Evolutionary conservation across 2,113 vertebrate genomes (phyloP), one percentile per base, ranked within the genome.

Genomic region (Oryzias woworae): DNA sequence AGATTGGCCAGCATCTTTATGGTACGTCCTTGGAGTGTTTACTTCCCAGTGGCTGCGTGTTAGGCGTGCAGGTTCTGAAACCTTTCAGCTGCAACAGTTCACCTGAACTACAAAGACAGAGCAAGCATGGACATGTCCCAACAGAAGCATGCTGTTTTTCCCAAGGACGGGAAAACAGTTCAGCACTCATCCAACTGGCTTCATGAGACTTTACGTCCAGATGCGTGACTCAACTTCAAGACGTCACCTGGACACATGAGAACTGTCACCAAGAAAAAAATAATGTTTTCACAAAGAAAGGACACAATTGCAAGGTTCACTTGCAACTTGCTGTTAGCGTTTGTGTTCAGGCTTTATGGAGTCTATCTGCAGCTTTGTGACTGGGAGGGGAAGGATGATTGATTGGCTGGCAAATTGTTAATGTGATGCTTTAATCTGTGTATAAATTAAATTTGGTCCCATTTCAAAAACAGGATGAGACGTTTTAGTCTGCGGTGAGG

Each of bases 111-210:
- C 62, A 55, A 64, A 69, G 48, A 14, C 67, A 53, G 45, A 77
- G 75, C 89, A 1, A 75, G 89, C 67, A 71, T 78, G 45, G 64
- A 82, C 89, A 85, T 47, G 85, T 63, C 83, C 64, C 85, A 74
- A 73, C 1, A 68, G 63, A 75, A 62, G 55, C 81, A 62, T 48
- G 69, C 64, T 52, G 65, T 20, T 20, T 20, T 20, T 20, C 20
- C 20, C 20, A 20, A 20, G 20, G 20, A 20, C 20, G 20, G 20
- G 20, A 20, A 20, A 36, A 12, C 36, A 10, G 2, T 36, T 36
- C 10, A 36, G 36, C 36, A 36, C 8, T 36, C 8, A 36, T 36
- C 36, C 36, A 12, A 12, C 26, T 2, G 36, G 36, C 36, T 36
- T 12, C 8, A 13, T 36, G 8, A 36, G 36, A 36, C 10, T 12